Base-by-base conservation (phyloP, 2,888 invertebrate genomes). In the Aphidoletes aphidimyza region DNA sequence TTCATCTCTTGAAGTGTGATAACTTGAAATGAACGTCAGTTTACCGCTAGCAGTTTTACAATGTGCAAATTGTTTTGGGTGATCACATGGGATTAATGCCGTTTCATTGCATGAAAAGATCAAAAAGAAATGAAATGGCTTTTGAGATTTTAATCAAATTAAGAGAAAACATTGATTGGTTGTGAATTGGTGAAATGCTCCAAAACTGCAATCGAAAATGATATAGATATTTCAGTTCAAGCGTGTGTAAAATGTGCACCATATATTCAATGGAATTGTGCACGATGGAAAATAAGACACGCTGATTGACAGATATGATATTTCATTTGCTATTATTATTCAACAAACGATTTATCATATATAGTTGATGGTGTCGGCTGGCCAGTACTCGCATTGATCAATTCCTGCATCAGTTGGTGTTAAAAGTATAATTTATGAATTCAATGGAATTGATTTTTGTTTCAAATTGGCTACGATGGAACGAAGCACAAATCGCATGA, bases 361-460 rank as follows among this genome's bases (percentile, higher is more conserved):
- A 30, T 69, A 0, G 11, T 54, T 26, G 54, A 3, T 22, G 54
- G 26, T 54, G 26, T 54, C 26, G 22, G 6, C 26, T 1, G 19
- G 6, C 17, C 49, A 19, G 2, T 17, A 19, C 49, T 17, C 49
- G 19, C 17, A 49, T 49, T n/a, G n/a, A n/a, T n/a, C n/a, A n/a
- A n/a, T n/a, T n/a, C n/a, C n/a, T n/a, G n/a, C n/a, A n/a, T n/a
- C n/a, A n/a, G n/a, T n/a, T n/a, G n/a, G n/a, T n/a, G n/a, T n/a
- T n/a, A n/a, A n/a, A 69, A 69, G 19, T 3, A 69, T 69, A 69
- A 69, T 69, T 69, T 69, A 69, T 69, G 30, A 69, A 69, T 69
- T 69, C 3, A 54, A 54, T 11, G 30, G 14, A 26, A 69, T 54
- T 17, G 69, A 17, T 30, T 30, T 69, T 69, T n/a, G 54, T 54